Evolutionary conservation across 1,140 invertebrate species (phyloP).

Genomic region (Drosophila orena): DNA sequence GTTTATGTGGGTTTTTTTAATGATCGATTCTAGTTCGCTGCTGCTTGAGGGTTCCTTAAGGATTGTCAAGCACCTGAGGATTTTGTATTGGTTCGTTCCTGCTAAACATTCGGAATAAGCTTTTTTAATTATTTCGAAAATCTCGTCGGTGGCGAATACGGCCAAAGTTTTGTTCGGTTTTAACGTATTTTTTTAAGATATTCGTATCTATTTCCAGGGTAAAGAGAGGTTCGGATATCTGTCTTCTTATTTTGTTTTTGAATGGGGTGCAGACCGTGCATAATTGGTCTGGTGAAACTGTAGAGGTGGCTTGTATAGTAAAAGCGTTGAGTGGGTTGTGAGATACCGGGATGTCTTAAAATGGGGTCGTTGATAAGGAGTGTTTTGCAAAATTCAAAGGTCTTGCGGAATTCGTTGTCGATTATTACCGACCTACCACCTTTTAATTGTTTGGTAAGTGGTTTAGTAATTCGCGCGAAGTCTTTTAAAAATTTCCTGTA

Average conservation of each 20-base stretch:
- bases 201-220: not conserved
- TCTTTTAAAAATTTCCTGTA: no score
- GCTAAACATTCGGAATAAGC: constrained; percentile 2
- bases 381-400: no score
- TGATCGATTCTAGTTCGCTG: not conserved
- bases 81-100: not conserved
- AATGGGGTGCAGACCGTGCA: no score
- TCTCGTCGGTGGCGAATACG: not conserved
- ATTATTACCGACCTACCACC: no score
- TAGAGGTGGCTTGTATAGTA: no score
- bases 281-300: no score
- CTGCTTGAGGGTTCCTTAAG: not conserved
- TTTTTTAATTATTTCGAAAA: not conserved
- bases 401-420: no score
- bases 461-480: no score
- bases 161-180: not conserved
- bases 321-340: no score
- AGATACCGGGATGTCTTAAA: no score
- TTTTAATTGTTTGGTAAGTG: no score
- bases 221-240: not conserved
- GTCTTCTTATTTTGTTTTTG: not conserved
- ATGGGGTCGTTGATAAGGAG: no score
- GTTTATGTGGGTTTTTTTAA: not conserved
- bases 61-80: not conserved
- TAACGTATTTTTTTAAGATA: constrained; percentile 1